Conservation (phyloP, 1,140 invertebrate species). For the Tyrophagus putrescentiae region DNA sequence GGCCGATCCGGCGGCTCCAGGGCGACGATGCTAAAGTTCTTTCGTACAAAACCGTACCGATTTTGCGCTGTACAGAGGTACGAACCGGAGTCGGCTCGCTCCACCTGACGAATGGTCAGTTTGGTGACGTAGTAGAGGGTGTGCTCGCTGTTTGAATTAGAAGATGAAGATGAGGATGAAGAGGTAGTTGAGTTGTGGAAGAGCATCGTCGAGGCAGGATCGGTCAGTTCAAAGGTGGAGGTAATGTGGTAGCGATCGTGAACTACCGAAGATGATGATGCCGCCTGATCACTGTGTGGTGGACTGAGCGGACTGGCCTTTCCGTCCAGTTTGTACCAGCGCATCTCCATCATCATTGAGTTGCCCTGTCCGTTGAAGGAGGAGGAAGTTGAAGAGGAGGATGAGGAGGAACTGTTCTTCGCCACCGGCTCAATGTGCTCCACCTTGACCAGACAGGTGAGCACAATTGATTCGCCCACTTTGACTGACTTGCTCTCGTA, state of each 20-base stretch:
- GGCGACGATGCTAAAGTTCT: slow-evolving; percentile 19
- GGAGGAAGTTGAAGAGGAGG: background rate
- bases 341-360: slow-evolving; percentile 19
- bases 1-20: slow-evolving; percentile 34
- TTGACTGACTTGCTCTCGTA: slow-evolving; percentile 1
- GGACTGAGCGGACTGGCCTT: slow-evolving; percentile 1
- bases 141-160: too few species aligned
- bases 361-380: background rate
- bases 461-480: slow-evolving; percentile 7
- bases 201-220: background rate
- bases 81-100: background rate
- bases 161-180: too few species aligned
- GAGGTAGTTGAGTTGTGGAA: background rate
- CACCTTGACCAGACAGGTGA: slow-evolving; percentile 17
- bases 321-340: slow-evolving; percentile 16
- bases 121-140: slow-evolving; percentile 7
- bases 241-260: slow-evolving; percentile 12
- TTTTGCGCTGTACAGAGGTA: slow-evolving; percentile 14
- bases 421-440: slow-evolving; percentile 11
- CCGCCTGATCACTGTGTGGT: background rate
- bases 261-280: background rate
- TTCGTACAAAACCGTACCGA: background rate
- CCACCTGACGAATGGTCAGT: background rate
- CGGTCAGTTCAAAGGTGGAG: background rate
- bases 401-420: background rate